These are phyloP conservation scores for Leptodactylus fuscus DNA, from an alignment of 2,113 vertebrate species.

Conservation along the genomic window DNA sequence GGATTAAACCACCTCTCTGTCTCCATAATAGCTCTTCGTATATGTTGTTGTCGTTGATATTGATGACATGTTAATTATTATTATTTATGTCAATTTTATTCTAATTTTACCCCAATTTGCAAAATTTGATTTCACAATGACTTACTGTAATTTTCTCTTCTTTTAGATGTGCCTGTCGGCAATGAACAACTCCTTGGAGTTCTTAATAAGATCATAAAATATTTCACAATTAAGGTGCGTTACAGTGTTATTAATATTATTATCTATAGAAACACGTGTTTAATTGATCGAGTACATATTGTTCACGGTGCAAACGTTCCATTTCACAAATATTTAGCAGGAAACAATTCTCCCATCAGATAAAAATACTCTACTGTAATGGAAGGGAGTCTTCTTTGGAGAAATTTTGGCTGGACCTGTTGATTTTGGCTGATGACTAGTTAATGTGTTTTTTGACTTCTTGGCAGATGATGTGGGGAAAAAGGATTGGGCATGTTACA, in stretches of 20 bases:
- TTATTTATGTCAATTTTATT: background rate
- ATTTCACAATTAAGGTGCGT: slow-evolving; percentile 89
- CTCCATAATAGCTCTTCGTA: background rate
- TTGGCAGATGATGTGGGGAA: no score
- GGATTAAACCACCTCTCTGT: no score
- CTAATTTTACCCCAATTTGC: background rate
- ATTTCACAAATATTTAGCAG: background rate
- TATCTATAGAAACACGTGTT: no score
- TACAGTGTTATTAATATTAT: slow-evolving; percentile 44
- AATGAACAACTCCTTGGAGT: slow-evolving; percentile 84
- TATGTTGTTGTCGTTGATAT: background rate
- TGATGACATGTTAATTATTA: background rate
- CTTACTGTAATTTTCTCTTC: slow-evolving; percentile 55
- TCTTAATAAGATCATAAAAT: slow-evolving; percentile 85
- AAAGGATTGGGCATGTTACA: no score
- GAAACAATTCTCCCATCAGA: no score
- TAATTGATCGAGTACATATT: background rate
- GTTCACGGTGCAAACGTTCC: background rate
- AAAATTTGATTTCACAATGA: no score
- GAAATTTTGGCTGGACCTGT: no score
- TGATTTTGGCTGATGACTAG: no score
- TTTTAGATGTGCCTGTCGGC: slow-evolving; percentile 87
- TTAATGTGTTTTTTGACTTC: no score
- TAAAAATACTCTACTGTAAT: no score
- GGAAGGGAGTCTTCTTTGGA: no score